A percentile compares a stretch with the other conserved stretches of the same genome.
These are phyloP conservation scores for Apamea crenata DNA, from an alignment of 2,888 invertebrate species.

Conservation along the genomic window DNA sequence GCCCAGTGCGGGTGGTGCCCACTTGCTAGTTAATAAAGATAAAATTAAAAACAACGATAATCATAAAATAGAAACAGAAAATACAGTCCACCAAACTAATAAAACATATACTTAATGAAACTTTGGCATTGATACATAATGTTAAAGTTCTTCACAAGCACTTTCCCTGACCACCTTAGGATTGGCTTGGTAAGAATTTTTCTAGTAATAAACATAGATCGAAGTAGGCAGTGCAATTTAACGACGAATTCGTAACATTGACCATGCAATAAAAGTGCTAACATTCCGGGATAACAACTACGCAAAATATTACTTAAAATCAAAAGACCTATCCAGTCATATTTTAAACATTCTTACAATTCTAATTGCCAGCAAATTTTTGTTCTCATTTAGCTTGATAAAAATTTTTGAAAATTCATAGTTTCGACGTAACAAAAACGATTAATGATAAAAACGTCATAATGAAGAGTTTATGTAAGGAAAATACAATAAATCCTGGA, in stretches of 20 bases:
- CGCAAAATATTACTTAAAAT: background rate
- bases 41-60: background rate
- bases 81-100: constrained; percentile 25
- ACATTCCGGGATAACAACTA: background rate
- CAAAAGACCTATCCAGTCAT: background rate
- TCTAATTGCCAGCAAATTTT: background rate
- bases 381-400: background rate
- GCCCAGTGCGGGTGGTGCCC: background rate
- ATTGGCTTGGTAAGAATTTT: constrained; percentile 50
- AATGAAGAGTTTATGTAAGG: background rate
- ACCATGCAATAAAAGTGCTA: background rate
- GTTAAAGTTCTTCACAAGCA: constrained; percentile 55
- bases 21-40: background rate
- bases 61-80: constrained; percentile 3
- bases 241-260: background rate
- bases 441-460: background rate
- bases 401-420: background rate
- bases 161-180: constrained; percentile 35
- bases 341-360: background rate
- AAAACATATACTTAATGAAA: constrained; percentile 7
- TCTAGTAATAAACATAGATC: constrained; percentile 39
- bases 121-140: constrained; percentile 32
- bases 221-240: constrained; percentile 33
- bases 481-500: no score
- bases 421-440: background rate